Evolutionary conservation across 1,140 invertebrate species (phyloP).

Genomic region (Monomorium pharaonis): DNA sequence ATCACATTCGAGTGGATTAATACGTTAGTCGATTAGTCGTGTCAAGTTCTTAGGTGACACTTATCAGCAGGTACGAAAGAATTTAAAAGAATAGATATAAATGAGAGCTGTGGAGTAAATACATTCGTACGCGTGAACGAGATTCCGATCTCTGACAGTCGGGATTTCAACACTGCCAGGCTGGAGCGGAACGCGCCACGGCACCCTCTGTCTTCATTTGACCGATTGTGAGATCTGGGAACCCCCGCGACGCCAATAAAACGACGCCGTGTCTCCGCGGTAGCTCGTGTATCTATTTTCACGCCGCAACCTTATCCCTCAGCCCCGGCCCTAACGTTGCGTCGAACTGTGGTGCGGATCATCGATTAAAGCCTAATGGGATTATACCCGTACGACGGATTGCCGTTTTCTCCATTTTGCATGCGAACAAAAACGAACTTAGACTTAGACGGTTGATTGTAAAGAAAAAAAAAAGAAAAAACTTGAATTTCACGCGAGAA

Average conservation of each 20-base stretch:
- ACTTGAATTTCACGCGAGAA: background rate
- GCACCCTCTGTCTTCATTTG: constrained; percentile 84
- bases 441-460: background rate
- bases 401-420: constrained; percentile 11
- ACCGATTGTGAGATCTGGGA: constrained; percentile 71
- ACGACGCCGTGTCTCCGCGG: constrained; percentile 73
- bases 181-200: constrained; percentile 47
- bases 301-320: constrained; percentile 61
- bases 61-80: background rate
- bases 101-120: background rate
- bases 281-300: constrained; percentile 64
- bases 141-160: background rate
- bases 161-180: constrained; percentile 41
- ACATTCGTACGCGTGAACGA: background rate
- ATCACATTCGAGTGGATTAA: background rate
- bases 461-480: no score
- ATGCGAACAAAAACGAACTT: constrained; percentile 33
- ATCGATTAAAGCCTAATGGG: constrained; percentile 74
- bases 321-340: constrained; percentile 66
- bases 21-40: background rate
- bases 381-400: constrained; percentile 71
- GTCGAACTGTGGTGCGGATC: constrained; percentile 62
- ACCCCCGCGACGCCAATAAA: constrained; percentile 83
- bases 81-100: background rate
- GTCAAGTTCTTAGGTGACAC: background rate